Conservation (phyloP, 2,888 invertebrate species). For the Parapristionchus giblindavisi region DNA sequence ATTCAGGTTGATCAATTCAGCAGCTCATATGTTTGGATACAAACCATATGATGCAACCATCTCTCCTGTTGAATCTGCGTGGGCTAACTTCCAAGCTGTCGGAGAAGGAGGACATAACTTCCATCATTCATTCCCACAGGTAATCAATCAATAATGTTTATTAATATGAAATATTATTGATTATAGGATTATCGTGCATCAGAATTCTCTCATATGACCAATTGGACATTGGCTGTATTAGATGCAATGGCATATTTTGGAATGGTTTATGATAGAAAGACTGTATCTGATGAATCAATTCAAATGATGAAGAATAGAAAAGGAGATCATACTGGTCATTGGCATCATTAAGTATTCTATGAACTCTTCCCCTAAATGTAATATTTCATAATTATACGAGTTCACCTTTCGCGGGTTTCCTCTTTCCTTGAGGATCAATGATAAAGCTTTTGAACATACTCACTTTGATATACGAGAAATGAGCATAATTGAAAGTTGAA, state of each 20-base stretch:
- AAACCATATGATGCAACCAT: constrained; percentile 84
- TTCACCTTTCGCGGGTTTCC: constrained; percentile 9
- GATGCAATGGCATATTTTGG: constrained; percentile 61
- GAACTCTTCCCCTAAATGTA: neutral
- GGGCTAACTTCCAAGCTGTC: constrained; percentile 64
- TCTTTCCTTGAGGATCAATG: too few relatives aligned
- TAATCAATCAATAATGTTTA: neutral
- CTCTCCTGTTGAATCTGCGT: constrained; percentile 62
- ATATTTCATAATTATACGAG: neutral
- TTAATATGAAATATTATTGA: neutral
- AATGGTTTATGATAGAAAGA: constrained; percentile 64
- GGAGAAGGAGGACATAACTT: constrained; percentile 73
- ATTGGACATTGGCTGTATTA: constrained; percentile 63
- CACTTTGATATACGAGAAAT: too few relatives aligned
- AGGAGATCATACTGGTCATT: constrained; percentile 28
- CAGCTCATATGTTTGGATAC: constrained; percentile 88
- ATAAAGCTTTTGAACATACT: too few relatives aligned
- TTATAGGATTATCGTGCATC: constrained; percentile 63
- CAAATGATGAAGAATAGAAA: neutral
- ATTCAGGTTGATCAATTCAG: constrained; percentile 83
- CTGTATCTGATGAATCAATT: constrained; percentile 41
- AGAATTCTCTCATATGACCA: constrained; percentile 58
- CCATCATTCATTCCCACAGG: constrained; percentile 72
- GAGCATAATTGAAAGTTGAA: too few relatives aligned
- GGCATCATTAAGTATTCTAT: constrained; percentile 5